phyloP scores from a whole-genome alignment of 2,888 invertebrate genomes.

The Helleia helle region DNA sequence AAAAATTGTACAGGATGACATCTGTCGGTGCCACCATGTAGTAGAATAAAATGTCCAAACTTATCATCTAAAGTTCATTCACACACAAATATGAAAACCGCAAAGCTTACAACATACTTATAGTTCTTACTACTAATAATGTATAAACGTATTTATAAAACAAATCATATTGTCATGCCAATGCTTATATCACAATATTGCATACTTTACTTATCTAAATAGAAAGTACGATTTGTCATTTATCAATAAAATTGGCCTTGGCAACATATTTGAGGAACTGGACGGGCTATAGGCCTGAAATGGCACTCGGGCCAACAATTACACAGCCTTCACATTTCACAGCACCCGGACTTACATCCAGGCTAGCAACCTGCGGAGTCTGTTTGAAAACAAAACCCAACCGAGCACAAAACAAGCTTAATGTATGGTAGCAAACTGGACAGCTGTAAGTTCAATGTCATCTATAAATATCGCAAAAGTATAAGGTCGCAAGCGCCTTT shows the following conservation, averaged over 20 bases:
- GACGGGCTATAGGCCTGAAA: conserved; percentile 31
- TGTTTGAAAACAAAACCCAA: conserved; percentile 5
- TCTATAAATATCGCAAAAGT: not conserved
- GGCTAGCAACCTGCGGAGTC: conserved; percentile 16
- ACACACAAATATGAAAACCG: too few relatives aligned
- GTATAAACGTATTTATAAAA: too few relatives aligned
- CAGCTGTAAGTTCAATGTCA: conserved; percentile 1
- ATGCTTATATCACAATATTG: too few relatives aligned
- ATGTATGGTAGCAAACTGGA: too few relatives aligned
- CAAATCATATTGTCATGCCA: too few relatives aligned
- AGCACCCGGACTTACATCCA: conserved; percentile 69
- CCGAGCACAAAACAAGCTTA: too few relatives aligned
- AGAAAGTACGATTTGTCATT: conserved; percentile 1
- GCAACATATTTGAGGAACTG: conserved; percentile 25
- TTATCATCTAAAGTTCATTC: not conserved
- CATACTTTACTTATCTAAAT: not conserved
- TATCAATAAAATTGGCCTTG: conserved; percentile 8
- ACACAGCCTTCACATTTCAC: conserved; percentile 69
- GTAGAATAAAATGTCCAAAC: not conserved
- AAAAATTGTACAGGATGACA: too few relatives aligned
- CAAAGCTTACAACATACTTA: too few relatives aligned
- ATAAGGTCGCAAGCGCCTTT: not conserved
- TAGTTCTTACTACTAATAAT: too few relatives aligned
- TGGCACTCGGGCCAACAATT: conserved; percentile 62
- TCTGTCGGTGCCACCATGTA: too few relatives aligned